Evolutionary conservation across 2,113 vertebrate genomes (phyloP).

Genomic region (Tragelaphus strepsiceros): DNA sequence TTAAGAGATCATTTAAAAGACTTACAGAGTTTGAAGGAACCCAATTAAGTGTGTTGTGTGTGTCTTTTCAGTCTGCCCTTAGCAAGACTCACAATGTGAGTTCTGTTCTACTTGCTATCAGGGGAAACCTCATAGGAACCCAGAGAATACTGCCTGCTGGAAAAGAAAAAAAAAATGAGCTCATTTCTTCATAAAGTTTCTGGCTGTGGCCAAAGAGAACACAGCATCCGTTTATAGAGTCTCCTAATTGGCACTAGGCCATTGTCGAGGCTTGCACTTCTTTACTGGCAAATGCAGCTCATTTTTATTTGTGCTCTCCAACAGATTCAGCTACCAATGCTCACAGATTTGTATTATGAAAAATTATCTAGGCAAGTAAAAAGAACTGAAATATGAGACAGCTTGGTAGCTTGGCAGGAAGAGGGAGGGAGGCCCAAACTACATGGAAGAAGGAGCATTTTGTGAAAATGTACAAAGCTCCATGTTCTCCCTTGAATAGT

Average conservation of each 20-base stretch:
- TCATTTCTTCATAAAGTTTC: constrained; percentile 41
- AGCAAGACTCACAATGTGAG: constrained; percentile 50
- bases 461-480: constrained; percentile 51
- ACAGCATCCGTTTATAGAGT: constrained; percentile 32
- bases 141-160: constrained; percentile 27
- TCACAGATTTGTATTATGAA: neutral
- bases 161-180: neutral
- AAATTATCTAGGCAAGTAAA: constrained; percentile 43
- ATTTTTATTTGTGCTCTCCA: constrained; percentile 33
- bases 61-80: neutral
- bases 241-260: constrained; percentile 33
- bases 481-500: constrained; percentile 45
- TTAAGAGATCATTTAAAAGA: constrained; percentile 43
- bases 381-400: constrained; percentile 23
- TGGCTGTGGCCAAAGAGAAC: constrained; percentile 18
- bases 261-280: neutral
- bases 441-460: constrained; percentile 4
- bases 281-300: neutral
- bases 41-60: constrained; percentile 34
- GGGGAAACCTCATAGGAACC: constrained; percentile 36
- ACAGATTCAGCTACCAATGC: neutral
- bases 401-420: neutral
- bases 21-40: constrained; percentile 24
- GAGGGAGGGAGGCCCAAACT: neutral
- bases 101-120: constrained; percentile 38